A percentile compares a stretch with the other conserved stretches of the same genome.
These are phyloP conservation scores for Geotrupes spiniger DNA, from an alignment of 2,888 invertebrate genomes.

Conservation along the genomic window DNA sequence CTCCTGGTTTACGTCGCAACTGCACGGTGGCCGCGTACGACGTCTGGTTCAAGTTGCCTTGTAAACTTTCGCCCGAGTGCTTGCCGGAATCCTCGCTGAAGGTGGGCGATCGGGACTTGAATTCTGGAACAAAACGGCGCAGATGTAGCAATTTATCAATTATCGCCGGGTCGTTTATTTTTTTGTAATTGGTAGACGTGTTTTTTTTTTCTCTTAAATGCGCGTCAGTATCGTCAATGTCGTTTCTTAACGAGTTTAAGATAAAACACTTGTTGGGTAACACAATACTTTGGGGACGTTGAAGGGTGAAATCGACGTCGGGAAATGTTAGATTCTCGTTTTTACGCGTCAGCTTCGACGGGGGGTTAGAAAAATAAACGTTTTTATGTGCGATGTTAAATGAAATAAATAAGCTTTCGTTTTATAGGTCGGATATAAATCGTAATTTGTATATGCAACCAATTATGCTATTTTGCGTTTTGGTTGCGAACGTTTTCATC, in stretches of 20 bases:
- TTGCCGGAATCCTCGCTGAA: constrained; percentile 49
- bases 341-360: neutral
- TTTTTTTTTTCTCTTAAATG: neutral
- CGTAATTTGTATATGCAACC: too few relatives aligned
- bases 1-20: constrained; percentile 55
- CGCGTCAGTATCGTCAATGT: neutral
- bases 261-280: neutral
- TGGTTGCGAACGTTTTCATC: too few relatives aligned
- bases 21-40: constrained; percentile 50
- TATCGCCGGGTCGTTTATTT: neutral
- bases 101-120: constrained; percentile 48
- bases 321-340: neutral
- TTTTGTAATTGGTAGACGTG: too few relatives aligned
- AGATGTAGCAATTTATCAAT: too few relatives aligned
- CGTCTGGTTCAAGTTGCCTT: constrained; percentile 35
- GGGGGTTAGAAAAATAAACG: neutral
- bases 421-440: too few relatives aligned
- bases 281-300: neutral
- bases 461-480: too few relatives aligned
- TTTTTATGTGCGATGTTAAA: too few relatives aligned
- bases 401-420: too few relatives aligned
- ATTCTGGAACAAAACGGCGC: constrained; percentile 37
- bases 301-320: neutral
- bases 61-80: constrained; percentile 41
- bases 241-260: neutral